Percentiles rank a stretch among this genome's conserved stretches.
These are phyloP conservation scores for Phaethon lepturus DNA, from an alignment of 2,113 vertebrate genomes.

Conservation along the genomic window DNA sequence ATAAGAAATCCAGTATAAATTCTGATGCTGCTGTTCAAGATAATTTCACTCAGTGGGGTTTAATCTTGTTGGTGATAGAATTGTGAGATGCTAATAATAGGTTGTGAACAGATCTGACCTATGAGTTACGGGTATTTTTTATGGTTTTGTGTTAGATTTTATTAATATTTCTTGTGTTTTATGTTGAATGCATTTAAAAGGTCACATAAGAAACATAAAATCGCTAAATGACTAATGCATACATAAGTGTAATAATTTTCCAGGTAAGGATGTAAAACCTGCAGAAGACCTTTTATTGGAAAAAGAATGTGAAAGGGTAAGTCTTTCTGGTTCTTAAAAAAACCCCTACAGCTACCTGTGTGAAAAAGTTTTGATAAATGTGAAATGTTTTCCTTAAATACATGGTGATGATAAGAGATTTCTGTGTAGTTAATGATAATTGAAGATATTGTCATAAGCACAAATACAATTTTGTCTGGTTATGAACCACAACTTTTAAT, in stretches of 20 bases:
- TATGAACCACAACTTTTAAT: neutral
- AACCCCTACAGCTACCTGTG: neutral
- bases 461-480: neutral
- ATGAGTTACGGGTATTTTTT: fast-evolving
- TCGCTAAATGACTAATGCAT: neutral
- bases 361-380: neutral
- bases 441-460: neutral
- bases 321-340: neutral
- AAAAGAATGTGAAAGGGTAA: constrained; percentile 75
- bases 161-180: neutral
- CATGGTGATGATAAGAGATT: neutral
- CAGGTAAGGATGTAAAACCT: constrained; percentile 74
- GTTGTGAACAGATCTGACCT: neutral
- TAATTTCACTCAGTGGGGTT: neutral
- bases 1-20: neutral
- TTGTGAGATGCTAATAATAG: neutral
- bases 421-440: neutral
- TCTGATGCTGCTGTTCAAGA: neutral
- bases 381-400: neutral
- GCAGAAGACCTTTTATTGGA: constrained; percentile 69
- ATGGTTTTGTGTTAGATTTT: neutral
- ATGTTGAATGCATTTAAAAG: neutral
- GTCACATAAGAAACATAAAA: neutral
- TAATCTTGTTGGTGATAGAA: neutral
- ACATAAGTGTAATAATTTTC: constrained; percentile 40